Evolutionary conservation across 2,113 vertebrate species (phyloP).

Genomic region (Passer montanus): DNA sequence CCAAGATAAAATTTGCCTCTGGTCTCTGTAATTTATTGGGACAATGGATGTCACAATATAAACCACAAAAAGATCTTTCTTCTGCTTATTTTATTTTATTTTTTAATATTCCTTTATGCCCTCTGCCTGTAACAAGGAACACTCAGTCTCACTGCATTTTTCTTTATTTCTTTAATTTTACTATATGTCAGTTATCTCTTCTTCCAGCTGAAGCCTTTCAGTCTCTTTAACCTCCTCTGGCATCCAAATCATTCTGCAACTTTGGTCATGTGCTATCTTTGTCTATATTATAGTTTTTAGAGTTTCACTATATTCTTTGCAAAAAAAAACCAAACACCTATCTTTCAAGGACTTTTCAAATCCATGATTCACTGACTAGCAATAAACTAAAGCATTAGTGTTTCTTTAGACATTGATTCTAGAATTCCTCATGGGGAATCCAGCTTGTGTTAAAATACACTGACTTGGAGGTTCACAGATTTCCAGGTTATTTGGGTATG

Average conservation of each 20-base stretch:
- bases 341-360: neutral
- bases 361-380: neutral
- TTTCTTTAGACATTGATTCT: neutral
- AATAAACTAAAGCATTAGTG: neutral
- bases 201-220: neutral
- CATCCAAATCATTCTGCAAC: neutral
- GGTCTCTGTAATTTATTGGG: neutral
- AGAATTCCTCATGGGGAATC: neutral
- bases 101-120: neutral
- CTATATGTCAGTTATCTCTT: neutral
- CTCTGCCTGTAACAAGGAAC: neutral
- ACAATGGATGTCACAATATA: neutral
- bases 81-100: neutral
- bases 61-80: neutral
- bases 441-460: neutral
- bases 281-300: neutral
- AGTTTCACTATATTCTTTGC: neutral
- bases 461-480: neutral
- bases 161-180: neutral
- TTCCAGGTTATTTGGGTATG: neutral
- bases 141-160: rapidly evolving
- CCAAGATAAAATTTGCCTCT: neutral
- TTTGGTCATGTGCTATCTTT: neutral
- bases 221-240: neutral
- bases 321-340: neutral